Base-by-base conservation (phyloP, 2,797 vertebrate species). In the Lepilemur ruficaudatus region DNA sequence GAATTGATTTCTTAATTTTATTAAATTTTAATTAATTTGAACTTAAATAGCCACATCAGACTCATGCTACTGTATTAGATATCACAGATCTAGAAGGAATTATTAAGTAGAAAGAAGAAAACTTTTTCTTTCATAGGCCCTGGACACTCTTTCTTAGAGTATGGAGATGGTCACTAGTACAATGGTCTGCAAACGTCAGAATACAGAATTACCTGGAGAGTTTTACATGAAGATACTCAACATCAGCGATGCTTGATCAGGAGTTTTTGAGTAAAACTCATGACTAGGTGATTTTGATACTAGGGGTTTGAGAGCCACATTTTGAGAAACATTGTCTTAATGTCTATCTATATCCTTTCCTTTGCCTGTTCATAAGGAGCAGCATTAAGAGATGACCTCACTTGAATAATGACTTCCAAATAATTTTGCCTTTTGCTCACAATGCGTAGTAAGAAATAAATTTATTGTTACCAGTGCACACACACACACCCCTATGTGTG, bases 1-100 rank as follows among this genome's bases (percentile, higher is more conserved):
- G 43, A 91, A 82, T n/a, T 43, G 18, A 94, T 65, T 70, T 82
- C 41, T 92, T 41, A 32, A 46, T 84, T 95, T 89, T 50, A 94
- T 63, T 89, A 89, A 73, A 83, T 80, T 86, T 87, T 38, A 80
- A 67, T 91, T 94, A 91, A 94, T 82, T 89, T 57, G 70, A 89
- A 81, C 46, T 46, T 91, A 72, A 83, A 76, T 43, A 84, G 4
- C 1, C 18, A 72, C 0, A n/a, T 89, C 8, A 70, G 59, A 4
- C 4, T 84, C 52, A 1, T 89, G 35, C 35, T 79, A 61, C 15
- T 41, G 1, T 65, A 57, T 81, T 52, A 15, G 13, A 67, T 41
- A 84, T 72, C 59, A 73, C 10, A 96, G 41, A 48, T 87, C 6
- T 57, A 86, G 30, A 89, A 95, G 61, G 48, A 75, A 80, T 14